Evolutionary conservation across 1,140 invertebrate species (phyloP).

Genomic region (Eriosoma lanigerum): DNA sequence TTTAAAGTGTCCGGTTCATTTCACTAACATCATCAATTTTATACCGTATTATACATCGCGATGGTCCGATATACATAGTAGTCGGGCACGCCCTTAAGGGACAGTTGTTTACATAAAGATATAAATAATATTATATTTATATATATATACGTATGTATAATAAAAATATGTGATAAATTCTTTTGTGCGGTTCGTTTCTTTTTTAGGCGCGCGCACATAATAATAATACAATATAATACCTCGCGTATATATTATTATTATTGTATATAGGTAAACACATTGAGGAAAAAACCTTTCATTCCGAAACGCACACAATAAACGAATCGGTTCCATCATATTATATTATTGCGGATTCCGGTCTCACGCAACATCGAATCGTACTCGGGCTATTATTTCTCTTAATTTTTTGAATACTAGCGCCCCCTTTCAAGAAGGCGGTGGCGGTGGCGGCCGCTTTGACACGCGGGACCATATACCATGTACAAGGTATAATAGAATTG

Average conservation of each 20-base stretch:
- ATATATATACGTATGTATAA: not conserved
- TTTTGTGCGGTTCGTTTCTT: constrained; percentile 33
- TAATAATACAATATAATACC: no score
- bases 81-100: constrained; percentile 4
- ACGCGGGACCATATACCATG: not conserved
- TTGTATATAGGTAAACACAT: not conserved
- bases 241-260: no score
- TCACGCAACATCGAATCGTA: constrained; percentile 49
- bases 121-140: not conserved
- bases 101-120: constrained; percentile 31
- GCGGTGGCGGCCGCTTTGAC: constrained; percentile 48
- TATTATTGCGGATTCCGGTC: constrained; percentile 49
- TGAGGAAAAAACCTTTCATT: constrained; percentile 27
- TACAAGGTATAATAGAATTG: constrained; percentile 8
- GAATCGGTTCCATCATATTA: constrained; percentile 49
- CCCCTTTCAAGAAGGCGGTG: constrained; percentile 28
- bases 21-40: constrained; percentile 24
- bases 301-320: constrained; percentile 41
- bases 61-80: not conserved
- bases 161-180: constrained; percentile 19
- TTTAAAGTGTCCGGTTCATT: constrained; percentile 40
- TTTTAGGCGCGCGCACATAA: not conserved
- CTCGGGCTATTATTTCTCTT: constrained; percentile 42
- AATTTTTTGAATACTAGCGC: constrained; percentile 48
- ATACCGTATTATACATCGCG: not conserved